Base-by-base conservation (phyloP, 2,888 invertebrate species). In the Drosophila nr. perissopoda region DNA sequence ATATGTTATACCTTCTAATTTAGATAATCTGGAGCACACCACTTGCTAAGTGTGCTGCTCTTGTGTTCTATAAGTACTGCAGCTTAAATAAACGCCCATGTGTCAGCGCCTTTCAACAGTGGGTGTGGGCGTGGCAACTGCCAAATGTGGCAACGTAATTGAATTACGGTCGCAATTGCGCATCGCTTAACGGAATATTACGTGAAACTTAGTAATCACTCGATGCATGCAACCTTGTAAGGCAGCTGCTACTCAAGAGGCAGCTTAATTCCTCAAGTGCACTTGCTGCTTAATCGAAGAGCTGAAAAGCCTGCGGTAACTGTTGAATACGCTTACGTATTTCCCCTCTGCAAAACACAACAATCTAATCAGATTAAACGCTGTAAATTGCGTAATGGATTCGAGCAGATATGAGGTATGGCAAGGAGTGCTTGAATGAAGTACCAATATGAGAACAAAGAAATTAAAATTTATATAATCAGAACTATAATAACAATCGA, bases 161-260 rank as follows among this genome's bases (percentile, higher is more conserved):
- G 29, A 61, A 74, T 65, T 59, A 38, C 46, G 54, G 25, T 25
- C 38, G 62, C 54, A 51, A 74, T 62, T 66, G 62, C 62, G 60
- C 51, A 54, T 31, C 58, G 54, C 54, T 69, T 62, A 25, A n/a
- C 42, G 33, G 29, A 59, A 66, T 68, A 74, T 73, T 54, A 67
- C 64, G 63, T 79, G 61, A 53, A 62, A 31, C 62, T 71, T 42
- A 29, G 40, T 61, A 54, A 27, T 36, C 79, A 51, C 62, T 62
- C 62, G 71, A 51, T 46, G 56, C 29, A 53, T 18, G 36, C 33
- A 33, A 18, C 18, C 34, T 18, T 36, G 25, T 16, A 11, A 31
- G 27, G 53, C 51, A 66, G 71, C 52, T 66, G 29, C 65, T 6
- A n/a, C 29, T 51, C 21, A 31, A 18, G 21, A 21, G 29, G 38